Percentiles rank a stretch among this genome's conserved stretches.
phyloP scores from a whole-genome alignment of 2,797 vertebrate genomes.

The Podarcis lilfordi region DNA sequence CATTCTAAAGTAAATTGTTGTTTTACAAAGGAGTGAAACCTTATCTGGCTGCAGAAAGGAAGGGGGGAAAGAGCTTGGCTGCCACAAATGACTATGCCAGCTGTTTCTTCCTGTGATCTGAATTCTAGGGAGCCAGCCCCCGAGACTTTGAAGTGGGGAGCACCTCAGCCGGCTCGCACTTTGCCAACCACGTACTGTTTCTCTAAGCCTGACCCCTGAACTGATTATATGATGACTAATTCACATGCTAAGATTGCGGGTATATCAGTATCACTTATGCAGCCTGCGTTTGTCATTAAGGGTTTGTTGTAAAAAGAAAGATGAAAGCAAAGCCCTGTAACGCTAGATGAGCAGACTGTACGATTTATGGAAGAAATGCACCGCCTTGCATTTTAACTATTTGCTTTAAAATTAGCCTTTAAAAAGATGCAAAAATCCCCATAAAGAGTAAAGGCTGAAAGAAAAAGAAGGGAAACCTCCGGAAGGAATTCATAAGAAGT shows the following conservation, averaged over 20 bases:
- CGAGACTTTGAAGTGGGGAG: constrained; percentile 82
- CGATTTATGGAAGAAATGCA: constrained; percentile 68
- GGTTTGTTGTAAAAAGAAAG: constrained; percentile 82
- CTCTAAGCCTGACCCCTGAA: constrained; percentile 89
- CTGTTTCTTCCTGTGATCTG: constrained; percentile 82
- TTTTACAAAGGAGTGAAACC: constrained; percentile 84
- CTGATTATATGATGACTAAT: constrained; percentile 87
- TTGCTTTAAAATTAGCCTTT: constrained; percentile 64
- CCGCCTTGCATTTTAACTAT: constrained; percentile 64
- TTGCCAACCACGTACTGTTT: constrained; percentile 82
- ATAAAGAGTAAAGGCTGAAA: constrained; percentile 36
- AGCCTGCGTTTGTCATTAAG: constrained; percentile 86
- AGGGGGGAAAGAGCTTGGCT: constrained; percentile 58
- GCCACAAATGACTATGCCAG: constrained; percentile 83
- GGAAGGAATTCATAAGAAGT: constrained; percentile 14
- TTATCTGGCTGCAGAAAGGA: constrained; percentile 76
- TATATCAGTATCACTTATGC: constrained; percentile 82
- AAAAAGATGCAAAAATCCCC: constrained; percentile 43
- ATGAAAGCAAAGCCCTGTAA: constrained; percentile 84
- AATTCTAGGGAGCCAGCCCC: constrained; percentile 70
- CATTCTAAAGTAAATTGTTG: constrained; percentile 83
- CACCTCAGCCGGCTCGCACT: constrained; percentile 75
- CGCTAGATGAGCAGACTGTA: constrained; percentile 77
- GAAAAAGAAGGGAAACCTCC: neutral
- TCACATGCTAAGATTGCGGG: constrained; percentile 82